Evolutionary conservation across 2,888 invertebrate genomes (phyloP).

Genomic region (Lasioglossum calceatum): DNA sequence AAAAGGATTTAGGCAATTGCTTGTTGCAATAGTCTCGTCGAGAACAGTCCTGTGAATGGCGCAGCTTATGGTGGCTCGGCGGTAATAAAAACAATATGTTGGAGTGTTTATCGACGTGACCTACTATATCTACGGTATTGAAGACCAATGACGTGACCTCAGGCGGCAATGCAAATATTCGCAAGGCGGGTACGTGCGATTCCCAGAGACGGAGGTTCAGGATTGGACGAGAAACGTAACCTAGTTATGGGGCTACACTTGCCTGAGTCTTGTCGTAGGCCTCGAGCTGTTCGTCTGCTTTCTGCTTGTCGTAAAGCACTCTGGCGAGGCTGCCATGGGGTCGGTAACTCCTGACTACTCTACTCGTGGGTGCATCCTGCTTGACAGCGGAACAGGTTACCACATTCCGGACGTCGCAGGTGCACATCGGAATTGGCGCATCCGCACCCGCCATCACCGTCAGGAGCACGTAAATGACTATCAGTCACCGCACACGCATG

Average conservation of each 20-base stretch:
- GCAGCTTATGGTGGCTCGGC: background rate
- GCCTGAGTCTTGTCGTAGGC: constrained; percentile 90
- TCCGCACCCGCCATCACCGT: constrained; percentile 65
- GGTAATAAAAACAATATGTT: background rate
- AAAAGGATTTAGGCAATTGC: background rate
- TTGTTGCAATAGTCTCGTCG: background rate
- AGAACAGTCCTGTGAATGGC: background rate
- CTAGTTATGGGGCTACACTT: constrained; percentile 76
- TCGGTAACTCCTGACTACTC: constrained; percentile 84
- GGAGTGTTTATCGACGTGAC: background rate
- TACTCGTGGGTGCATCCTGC: constrained; percentile 45
- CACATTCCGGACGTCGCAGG: constrained; percentile 57
- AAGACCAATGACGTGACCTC: constrained; percentile 59
- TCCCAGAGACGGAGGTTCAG: background rate
- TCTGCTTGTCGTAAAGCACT: constrained; percentile 90
- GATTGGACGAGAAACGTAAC: constrained; percentile 37
- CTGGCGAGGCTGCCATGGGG: constrained; percentile 90
- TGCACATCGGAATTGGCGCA: constrained; percentile 53
- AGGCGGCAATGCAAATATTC: constrained; percentile 54
- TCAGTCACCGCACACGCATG: constrained; percentile 40
- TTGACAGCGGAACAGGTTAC: constrained; percentile 56
- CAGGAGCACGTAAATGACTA: constrained; percentile 52
- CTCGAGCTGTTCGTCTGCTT: constrained; percentile 89
- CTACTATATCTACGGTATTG: constrained; percentile 25
- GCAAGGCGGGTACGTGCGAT: constrained; percentile 49